Evolutionary conservation across 2,113 vertebrate species (phyloP), one percentile per base, ranked within the genome.

Genomic region (Crocuta crocuta): DNA sequence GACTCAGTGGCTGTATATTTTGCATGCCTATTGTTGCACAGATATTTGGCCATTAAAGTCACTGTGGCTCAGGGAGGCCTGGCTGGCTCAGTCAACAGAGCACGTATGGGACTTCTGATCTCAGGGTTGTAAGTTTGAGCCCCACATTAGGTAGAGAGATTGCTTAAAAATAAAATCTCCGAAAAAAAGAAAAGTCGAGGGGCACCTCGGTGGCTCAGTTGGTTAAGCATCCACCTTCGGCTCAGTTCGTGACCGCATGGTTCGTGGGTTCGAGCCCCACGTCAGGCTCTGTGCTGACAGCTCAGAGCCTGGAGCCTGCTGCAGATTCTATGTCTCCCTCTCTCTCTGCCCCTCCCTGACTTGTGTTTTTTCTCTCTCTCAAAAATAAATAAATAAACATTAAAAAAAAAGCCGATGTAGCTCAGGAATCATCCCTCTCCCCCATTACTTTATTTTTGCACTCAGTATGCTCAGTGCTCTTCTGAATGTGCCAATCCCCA

Each of bases 1-100:
- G 8, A 4, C 39, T 24, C 15, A 0, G 39, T 4, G 7, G 10
- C 8, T 9, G 31, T 35, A 0, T 28, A 17, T 33, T 76, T 48
- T 10, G 35, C 19, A 23, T 4, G 33, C 58, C 31, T 63, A 0
- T 66, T 26, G 2, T 31, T 6, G 26, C 5, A 0, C 33, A 61
- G 65, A 1, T 39, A 19, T 43, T 61, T 55, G 43, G 39, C 70
- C 23, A 0, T 15, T 45, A 15, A n/a, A 11, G 5, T 43, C 23
- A 7, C 5, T 3, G 35, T 43, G 35, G 39, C 39, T 74, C 71
- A 13, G 5, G 24, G 39, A 4, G 5, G 6, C 11, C 39, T 74
- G 39, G 11, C 39, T 11, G 2, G 23, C 71, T 74, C 71, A 43
- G 35, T 26, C 71, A 13, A 39, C 7, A 26, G 71, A 26, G 23